Evolutionary conservation across 2,888 invertebrate species (phyloP), one percentile per base, ranked within the genome.

Genomic region (Bombylius discolor): DNA sequence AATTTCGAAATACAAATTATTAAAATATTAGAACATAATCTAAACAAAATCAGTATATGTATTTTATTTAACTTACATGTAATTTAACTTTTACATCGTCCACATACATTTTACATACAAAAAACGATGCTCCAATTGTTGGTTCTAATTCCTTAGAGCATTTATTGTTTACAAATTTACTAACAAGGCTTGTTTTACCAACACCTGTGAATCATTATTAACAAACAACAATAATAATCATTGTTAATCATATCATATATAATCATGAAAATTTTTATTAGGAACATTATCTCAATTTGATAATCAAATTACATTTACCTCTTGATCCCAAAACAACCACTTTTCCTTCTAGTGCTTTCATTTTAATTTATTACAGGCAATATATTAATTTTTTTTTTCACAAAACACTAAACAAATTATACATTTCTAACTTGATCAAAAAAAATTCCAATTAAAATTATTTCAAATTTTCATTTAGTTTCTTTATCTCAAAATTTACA

Each of bases 111-210:
- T 85, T 89, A 71, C 89, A 91, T 1, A 86, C 88, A 73, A 90
- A 91, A 77, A 92, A 93, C 0, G 90, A 89, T 0, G 92, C 93
- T 0, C 91, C 93, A 65, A 93, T 89, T 5, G 93, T 93, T 1
- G 91, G 89, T 34, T 85, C 85, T 55, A 84, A 82, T 64, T 84
- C 83, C 53, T 82, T 81, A 47, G 82, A 83, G 71, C 87, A 85
- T 70, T 82, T 80, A 65, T 88, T 87, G 54, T 87, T 85, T 39
- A 89, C 83, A 71, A 91, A 91, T 53, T 87, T 80, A 11, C 85
- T 82, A 56, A 92, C 85, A 60, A 93, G 77, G 63, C 90, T 89
- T 1, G 93, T 92, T 73, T 94, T 94, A 14, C 94, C 94, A 51
- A 94, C 93, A 62, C 90, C 94, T 93, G 44, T 23, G 3, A 23